phyloP scores from a whole-genome alignment of 2,797 vertebrate species.

The Hemibagrus guttatus region DNA sequence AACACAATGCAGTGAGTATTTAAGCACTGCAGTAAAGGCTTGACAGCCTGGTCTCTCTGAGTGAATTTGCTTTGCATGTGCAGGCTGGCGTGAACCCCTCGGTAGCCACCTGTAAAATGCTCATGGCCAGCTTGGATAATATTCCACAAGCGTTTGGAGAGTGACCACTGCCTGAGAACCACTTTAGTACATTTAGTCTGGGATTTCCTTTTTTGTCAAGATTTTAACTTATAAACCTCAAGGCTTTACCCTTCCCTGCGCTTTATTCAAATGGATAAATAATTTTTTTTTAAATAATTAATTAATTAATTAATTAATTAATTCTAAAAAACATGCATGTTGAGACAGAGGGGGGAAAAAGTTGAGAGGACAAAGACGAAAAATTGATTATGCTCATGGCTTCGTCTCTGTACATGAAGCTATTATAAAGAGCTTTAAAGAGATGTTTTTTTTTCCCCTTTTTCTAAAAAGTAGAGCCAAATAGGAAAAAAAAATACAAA shows the following conservation, averaged over 20 bases:
- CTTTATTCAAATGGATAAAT: background rate
- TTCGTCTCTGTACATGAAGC: constrained; percentile 62
- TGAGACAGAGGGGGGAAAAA: constrained; percentile 46
- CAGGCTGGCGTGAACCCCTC: background rate
- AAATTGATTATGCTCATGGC: constrained; percentile 54
- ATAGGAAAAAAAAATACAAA: constrained; percentile 40
- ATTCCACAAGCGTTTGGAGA: background rate
- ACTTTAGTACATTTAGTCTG: background rate
- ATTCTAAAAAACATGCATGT: background rate
- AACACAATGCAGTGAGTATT: background rate
- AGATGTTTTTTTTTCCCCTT: constrained; percentile 7
- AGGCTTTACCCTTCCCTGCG: background rate
- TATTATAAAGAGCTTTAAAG: constrained; percentile 64
- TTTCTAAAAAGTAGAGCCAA: constrained; percentile 60
- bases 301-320: too few species aligned
- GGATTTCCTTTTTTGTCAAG: background rate
- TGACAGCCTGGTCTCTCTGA: constrained; percentile 30
- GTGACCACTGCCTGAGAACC: background rate
- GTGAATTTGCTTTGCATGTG: background rate
- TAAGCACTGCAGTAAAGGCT: constrained; percentile 46
- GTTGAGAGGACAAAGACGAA: constrained; percentile 56
- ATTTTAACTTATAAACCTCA: background rate
- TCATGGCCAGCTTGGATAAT: background rate
- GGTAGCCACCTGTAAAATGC: background rate
- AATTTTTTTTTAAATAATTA: too few species aligned